A percentile compares a stretch with the other conserved stretches of the same genome.
Conservation (phyloP, 1,140 invertebrate genomes). For the Drosophila mayri region DNA sequence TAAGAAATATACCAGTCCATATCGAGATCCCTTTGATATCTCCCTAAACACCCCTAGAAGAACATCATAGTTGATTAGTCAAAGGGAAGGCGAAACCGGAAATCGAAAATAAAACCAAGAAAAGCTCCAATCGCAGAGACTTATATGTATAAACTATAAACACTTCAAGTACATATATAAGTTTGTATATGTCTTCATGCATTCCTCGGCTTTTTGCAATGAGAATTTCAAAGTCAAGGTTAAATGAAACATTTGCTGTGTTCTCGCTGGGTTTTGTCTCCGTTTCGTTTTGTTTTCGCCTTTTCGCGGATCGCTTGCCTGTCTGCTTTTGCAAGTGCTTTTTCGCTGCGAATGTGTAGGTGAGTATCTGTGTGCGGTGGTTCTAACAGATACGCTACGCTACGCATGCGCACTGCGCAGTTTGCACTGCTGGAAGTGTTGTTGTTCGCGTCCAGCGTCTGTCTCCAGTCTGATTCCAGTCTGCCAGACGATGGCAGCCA, state of each 20-base stretch:
- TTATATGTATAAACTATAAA: not conserved
- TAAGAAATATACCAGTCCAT: not conserved
- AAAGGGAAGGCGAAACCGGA: slow-evolving; percentile 25
- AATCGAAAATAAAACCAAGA: slow-evolving; percentile 40
- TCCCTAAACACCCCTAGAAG: not conserved
- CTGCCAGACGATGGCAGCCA: slow-evolving; percentile 37
- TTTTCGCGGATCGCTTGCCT: slow-evolving; percentile 45
- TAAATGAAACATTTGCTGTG: slow-evolving; percentile 65
- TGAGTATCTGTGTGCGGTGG: slow-evolving; percentile 41
- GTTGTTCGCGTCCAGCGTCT: slow-evolving; percentile 7
- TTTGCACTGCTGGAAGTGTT: slow-evolving; percentile 41
- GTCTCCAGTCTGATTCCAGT: slow-evolving; percentile 28
- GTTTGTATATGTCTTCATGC: slow-evolving; percentile 29
- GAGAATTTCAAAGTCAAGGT: slow-evolving; percentile 80
- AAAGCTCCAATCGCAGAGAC: not conserved
- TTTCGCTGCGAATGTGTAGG: slow-evolving; percentile 20
- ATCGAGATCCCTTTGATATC: not conserved
- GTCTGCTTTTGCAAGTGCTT: slow-evolving; percentile 60
- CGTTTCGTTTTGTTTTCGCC: slow-evolving; percentile 16
- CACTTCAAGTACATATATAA: slow-evolving; percentile 11
- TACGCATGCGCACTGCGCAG: slow-evolving; percentile 63
- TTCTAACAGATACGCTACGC: slow-evolving; percentile 71
- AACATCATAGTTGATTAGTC: slow-evolving; percentile 11
- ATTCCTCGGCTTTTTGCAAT: slow-evolving; percentile 67
- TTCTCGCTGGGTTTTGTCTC: slow-evolving; percentile 23